These are phyloP conservation scores for Clistopyga incitator DNA, from an alignment of 2,888 invertebrate species.

Conservation along the genomic window DNA sequence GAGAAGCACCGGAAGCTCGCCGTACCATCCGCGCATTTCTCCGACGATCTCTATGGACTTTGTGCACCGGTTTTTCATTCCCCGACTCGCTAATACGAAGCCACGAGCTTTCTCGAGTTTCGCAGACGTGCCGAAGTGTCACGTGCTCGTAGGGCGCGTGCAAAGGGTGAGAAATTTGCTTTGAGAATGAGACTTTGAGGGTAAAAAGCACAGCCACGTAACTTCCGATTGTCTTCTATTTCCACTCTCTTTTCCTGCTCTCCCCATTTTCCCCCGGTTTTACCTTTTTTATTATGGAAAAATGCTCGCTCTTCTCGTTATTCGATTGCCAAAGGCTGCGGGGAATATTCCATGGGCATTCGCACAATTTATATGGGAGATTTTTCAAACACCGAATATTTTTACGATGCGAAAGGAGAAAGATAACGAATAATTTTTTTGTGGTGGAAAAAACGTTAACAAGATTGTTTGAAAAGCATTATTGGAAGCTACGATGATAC, in stretches of 20 bases:
- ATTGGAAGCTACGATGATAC: too few species aligned
- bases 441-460: too few species aligned
- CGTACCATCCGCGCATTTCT: constrained; percentile 16
- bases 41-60: neutral
- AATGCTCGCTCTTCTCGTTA: constrained; percentile 6
- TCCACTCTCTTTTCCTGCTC: neutral
- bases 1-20: constrained; percentile 18
- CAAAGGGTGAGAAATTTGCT: neutral
- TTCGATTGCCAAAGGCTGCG: constrained; percentile 12
- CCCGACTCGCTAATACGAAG: neutral
- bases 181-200: too few species aligned
- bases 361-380: too few species aligned
- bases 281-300: neutral
- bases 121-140: constrained; percentile 12
- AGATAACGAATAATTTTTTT: too few species aligned
- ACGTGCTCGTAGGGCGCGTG: neutral
- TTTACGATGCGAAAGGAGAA: too few species aligned
- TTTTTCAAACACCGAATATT: too few species aligned
- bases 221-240: neutral
- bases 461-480: too few species aligned
- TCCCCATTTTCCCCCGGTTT: neutral
- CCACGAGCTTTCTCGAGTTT: neutral
- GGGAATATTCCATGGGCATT: too few species aligned
- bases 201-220: neutral
- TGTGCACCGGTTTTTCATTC: constrained; percentile 4